A percentile compares a stretch with the other conserved stretches of the same genome.
Conservation (phyloP, 2,797 vertebrate species). For the Streptopelia turtur region DNA sequence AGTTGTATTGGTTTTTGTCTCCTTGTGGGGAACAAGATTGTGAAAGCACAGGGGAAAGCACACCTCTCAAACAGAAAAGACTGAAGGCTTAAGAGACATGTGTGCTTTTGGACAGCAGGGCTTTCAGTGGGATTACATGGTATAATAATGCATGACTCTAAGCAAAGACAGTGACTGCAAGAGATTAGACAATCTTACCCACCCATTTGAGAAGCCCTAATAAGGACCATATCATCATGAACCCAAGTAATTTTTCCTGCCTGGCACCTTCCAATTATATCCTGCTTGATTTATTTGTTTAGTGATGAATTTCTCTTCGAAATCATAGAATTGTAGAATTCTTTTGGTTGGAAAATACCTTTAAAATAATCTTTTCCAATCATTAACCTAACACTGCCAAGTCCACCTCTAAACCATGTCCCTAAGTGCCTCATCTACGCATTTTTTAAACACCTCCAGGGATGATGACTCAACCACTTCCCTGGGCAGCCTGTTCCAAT, state of each 20-base stretch:
- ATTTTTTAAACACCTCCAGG: no score
- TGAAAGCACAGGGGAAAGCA: not conserved
- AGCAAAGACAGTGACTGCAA: not conserved
- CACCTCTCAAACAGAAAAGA: not conserved
- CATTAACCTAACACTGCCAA: no score
- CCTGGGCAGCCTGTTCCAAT: no score
- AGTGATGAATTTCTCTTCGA: not conserved
- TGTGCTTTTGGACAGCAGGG: not conserved
- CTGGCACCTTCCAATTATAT: not conserved
- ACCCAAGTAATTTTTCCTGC: not conserved
- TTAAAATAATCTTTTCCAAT: no score
- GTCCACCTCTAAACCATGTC: no score
- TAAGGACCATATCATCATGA: not conserved
- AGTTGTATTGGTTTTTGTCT: not conserved
- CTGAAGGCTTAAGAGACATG: not conserved
- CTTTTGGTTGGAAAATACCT: no score
- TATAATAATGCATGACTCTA: not conserved
- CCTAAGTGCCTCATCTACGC: no score
- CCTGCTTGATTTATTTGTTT: not conserved
- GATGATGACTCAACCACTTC: no score
- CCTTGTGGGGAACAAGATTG: not conserved
- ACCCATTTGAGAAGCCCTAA: not conserved
- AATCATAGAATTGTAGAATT: not conserved
- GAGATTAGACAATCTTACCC: not conserved
- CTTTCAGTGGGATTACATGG: not conserved